Percentiles rank a stretch among this genome's conserved stretches.
These are phyloP conservation scores for Potorous gilbertii DNA, from an alignment of 2,797 vertebrate species.

Conservation along the genomic window DNA sequence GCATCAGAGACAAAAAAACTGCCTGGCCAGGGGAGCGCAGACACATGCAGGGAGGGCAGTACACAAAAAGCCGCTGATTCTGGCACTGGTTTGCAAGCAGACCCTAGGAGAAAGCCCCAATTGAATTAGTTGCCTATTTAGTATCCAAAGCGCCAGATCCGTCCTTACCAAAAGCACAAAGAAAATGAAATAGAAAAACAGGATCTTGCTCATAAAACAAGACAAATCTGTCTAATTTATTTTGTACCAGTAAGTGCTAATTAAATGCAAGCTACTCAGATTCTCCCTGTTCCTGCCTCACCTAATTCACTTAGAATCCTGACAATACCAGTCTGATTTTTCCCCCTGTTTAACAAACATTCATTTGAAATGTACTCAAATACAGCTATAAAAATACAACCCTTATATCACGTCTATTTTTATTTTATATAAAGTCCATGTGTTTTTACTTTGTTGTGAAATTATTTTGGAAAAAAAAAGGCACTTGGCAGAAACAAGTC, in stretches of 20 bases:
- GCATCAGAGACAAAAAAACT: conserved; percentile 91
- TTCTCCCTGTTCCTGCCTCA: conserved; percentile 90
- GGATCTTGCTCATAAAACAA: conserved; percentile 95
- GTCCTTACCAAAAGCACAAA: conserved; percentile 94
- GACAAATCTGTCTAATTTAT: conserved; percentile 92
- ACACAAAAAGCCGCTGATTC: conserved; percentile 93
- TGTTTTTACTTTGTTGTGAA: conserved; percentile 84
- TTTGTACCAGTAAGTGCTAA: conserved; percentile 93
- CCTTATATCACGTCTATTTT: conserved; percentile 86
- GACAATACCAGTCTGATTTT: conserved; percentile 89
- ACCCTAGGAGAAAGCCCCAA: conserved; percentile 91
- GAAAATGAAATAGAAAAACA: conserved; percentile 93
- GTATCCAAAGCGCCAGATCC: conserved; percentile 94
- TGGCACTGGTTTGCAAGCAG: conserved; percentile 91
- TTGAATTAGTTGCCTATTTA: conserved; percentile 96
- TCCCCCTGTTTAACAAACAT: conserved; percentile 91
- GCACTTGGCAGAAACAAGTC: conserved; percentile 81
- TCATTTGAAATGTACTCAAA: conserved; percentile 90
- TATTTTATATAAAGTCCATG: conserved; percentile 85
- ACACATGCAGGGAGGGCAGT: conserved; percentile 93
- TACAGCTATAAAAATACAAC: conserved; percentile 87
- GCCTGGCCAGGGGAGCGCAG: conserved; percentile 93
- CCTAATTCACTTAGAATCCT: conserved; percentile 89
- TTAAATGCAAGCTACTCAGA: conserved; percentile 92
- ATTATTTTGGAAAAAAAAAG: conserved; percentile 80